Base-by-base conservation (phyloP, 2,113 vertebrate species). In the Scolopax mira region DNA sequence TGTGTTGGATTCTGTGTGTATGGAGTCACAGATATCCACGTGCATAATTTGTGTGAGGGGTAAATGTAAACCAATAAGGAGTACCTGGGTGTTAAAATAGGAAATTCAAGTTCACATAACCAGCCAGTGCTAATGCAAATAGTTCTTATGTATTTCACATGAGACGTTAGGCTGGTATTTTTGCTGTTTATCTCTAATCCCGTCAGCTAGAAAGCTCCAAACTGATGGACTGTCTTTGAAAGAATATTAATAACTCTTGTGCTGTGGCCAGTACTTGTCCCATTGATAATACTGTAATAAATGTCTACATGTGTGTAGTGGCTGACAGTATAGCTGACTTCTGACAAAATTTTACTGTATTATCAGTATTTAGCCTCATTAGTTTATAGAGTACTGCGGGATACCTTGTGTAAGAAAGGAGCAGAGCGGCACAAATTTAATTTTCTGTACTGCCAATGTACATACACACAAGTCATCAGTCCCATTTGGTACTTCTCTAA, bases 401-500 rank as follows among this genome's bases (percentile, higher is more conserved):
- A 94, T 87, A 83, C 14, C 75, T 85, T 80, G 93, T 85, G 64
- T 77, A 55, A 18, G 46, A 66, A 92, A 94, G 95, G 60, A 96
- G 19, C 55, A 57, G 52, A 69, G 77, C 22, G 85, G 81, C 77
- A 85, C 66, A 85, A 69, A 91, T 92, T 61, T 52, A 82, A 92
- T 97, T 96, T 78, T 93, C 82, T 86, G n/a, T 88, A n/a, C 71
- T 82, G 42, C 75, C 60, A 77, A 25, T 42, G 54, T 89, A 90
- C 71, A 41, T 57, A 48, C n/a, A 82, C 81, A 91, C 85, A 95
- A 96, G 93, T 96, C 93, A 95, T 93, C 97, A 86, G 62, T 91
- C 64, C 79, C 90, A 91, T 96, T 97, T 93, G 72, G 93, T 67
- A 85, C 88, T 91, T 93, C 77, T 91, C 85, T 93, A 94, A 97